phyloP scores from a whole-genome alignment of 2,797 vertebrate genomes.

The Parambassis ranga region DNA sequence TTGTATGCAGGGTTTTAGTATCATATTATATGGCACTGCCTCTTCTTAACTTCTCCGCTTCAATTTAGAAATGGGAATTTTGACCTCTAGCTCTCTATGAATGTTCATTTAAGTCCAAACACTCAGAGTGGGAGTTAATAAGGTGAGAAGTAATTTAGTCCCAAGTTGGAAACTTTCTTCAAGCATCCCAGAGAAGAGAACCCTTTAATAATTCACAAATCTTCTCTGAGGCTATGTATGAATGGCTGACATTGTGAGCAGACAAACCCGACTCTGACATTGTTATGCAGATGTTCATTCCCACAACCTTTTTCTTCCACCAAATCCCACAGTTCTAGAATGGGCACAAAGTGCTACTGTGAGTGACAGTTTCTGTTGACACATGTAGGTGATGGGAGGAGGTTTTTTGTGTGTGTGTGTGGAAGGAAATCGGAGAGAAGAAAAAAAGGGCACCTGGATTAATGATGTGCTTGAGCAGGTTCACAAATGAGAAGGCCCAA shows the following conservation, averaged over 20 bases:
- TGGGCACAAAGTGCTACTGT: constrained; percentile 49
- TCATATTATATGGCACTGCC: background rate
- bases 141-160: constrained; percentile 59
- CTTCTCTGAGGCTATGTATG: constrained; percentile 65
- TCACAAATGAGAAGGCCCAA: constrained; percentile 78
- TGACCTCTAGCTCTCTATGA: constrained; percentile 13
- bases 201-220: constrained; percentile 75
- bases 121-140: constrained; percentile 49
- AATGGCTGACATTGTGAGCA: constrained; percentile 70
- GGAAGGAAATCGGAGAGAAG: constrained; percentile 8
- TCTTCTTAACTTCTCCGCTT: constrained; percentile 9
- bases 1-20: constrained; percentile 9
- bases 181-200: constrained; percentile 43
- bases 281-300: constrained; percentile 78
- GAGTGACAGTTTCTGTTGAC: constrained; percentile 78
- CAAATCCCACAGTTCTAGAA: constrained; percentile 64
- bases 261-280: constrained; percentile 69
- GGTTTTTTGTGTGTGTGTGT: constrained; percentile 23
- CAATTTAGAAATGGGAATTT: constrained; percentile 18
- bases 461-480: constrained; percentile 83
- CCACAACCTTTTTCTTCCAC: constrained; percentile 60
- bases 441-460: constrained; percentile 70
- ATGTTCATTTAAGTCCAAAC: constrained; percentile 41
- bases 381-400: constrained; percentile 60
- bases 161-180: constrained; percentile 58